Conservation (phyloP, 2,797 vertebrate genomes). For the Helarctos malayanus region DNA sequence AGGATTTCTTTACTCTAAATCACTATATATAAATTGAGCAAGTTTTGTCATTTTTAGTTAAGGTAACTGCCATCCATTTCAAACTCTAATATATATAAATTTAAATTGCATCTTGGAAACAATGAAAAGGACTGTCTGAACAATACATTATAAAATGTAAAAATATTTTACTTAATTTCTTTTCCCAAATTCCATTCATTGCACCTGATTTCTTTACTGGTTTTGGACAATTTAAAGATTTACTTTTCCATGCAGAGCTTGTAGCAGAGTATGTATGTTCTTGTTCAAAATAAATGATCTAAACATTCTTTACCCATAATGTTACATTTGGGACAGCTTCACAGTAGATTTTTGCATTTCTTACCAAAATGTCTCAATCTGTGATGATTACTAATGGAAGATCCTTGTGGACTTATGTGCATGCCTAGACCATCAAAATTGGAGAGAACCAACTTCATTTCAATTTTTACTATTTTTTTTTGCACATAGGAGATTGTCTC, state of each 20-base stretch:
- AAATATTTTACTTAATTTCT: conserved; percentile 24
- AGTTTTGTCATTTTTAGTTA: conserved; percentile 36
- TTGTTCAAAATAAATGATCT: neutral
- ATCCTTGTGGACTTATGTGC: neutral
- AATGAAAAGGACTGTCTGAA: neutral
- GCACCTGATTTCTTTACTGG: neutral
- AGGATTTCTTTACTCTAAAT: conserved; percentile 50
- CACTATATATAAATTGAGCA: neutral
- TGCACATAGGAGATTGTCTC: neutral
- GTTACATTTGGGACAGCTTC: neutral
- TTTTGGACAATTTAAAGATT: neutral
- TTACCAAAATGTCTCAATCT: neutral
- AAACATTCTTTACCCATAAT: neutral
- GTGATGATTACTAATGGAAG: neutral
- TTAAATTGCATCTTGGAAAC: conserved; percentile 38
- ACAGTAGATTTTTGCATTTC: neutral
- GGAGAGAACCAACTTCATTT: neutral
- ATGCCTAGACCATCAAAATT: neutral
- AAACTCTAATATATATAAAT: conserved; percentile 29
- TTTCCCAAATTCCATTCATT: neutral
- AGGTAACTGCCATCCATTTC: conserved; percentile 26
- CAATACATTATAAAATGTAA: neutral
- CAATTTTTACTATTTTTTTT: neutral
- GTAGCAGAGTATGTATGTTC: neutral
- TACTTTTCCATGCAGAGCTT: neutral